Conservation (phyloP, 23 tunicate species). For the Trididemnum clinides region DNA sequence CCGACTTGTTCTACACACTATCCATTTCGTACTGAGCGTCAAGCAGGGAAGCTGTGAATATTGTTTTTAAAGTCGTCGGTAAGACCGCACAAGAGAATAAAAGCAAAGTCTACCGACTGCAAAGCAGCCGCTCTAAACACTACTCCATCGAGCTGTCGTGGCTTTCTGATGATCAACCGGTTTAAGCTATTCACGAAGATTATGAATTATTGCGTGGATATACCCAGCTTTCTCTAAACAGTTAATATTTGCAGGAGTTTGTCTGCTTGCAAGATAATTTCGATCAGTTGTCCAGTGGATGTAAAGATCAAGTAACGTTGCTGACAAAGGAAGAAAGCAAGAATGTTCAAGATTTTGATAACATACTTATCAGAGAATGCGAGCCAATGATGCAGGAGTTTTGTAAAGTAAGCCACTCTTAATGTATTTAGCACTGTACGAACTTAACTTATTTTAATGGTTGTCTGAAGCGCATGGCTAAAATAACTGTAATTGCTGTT, state of each 20-base stretch:
- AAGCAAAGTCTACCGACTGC: no score
- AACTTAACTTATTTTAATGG: neutral
- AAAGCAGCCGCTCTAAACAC: no score
- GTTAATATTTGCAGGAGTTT: slow-evolving; percentile 42
- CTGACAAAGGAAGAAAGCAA: slow-evolving; percentile 62
- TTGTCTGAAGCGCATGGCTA: neutral
- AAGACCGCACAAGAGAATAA: no score
- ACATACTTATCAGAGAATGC: slow-evolving; percentile 65
- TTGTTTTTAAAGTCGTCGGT: no score
- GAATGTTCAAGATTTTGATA: slow-evolving; percentile 60
- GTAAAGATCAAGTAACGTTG: slow-evolving; percentile 29
- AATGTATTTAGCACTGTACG: no score
- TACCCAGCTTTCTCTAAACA: neutral
- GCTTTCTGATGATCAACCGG: no score
- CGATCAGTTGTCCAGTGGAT: slow-evolving; percentile 52
- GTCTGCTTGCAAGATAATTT: slow-evolving; percentile 78
- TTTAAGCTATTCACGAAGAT: no score
- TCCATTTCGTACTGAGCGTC: no score
- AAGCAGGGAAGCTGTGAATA: no score
- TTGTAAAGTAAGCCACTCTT: slow-evolving; percentile 68
- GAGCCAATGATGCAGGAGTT: slow-evolving; percentile 64
- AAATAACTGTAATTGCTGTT: neutral
- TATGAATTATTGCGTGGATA: no score
- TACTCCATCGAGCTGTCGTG: no score
- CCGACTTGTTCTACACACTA: no score